phyloP scores from a whole-genome alignment of 2,797 vertebrate genomes.

The Pithecia hirsuta region DNA sequence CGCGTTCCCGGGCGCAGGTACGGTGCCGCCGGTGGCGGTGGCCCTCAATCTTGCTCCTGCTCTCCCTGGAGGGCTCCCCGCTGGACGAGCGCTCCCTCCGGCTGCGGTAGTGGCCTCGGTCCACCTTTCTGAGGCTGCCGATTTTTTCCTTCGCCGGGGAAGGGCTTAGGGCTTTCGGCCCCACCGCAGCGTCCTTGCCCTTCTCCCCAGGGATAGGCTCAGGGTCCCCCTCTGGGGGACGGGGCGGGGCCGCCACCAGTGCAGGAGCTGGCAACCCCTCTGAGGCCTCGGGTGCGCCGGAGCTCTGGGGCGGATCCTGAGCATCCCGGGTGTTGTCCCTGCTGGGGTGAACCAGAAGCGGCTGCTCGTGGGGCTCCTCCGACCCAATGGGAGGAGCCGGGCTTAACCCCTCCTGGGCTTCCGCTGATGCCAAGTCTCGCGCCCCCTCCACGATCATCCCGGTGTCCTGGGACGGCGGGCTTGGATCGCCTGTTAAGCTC shows the following conservation, averaged over 20 bases:
- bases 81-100: slow-evolving; percentile 79
- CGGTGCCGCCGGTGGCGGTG: slow-evolving; percentile 72
- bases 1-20: slow-evolving; percentile 73
- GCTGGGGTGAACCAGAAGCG: slow-evolving; percentile 41
- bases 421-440: neutral
- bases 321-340: neutral
- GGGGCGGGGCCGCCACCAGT: slow-evolving; percentile 64
- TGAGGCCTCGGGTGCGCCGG: neutral
- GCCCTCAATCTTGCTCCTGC: slow-evolving; percentile 65
- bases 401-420: slow-evolving; percentile 49
- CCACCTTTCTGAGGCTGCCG: slow-evolving; percentile 69
- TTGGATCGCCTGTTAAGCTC: neutral
- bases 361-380: slow-evolving; percentile 71
- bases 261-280: slow-evolving; percentile 48
- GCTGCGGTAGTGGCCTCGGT: slow-evolving; percentile 82
- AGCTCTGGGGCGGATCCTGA: neutral
- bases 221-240: slow-evolving; percentile 52
- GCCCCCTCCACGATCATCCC: slow-evolving; percentile 61
- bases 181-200: slow-evolving; percentile 45
- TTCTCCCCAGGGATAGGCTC: neutral
- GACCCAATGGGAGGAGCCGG: slow-evolving; percentile 28
- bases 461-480: slow-evolving; percentile 63
- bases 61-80: slow-evolving; percentile 79
- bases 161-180: slow-evolving; percentile 47
- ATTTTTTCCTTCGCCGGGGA: slow-evolving; percentile 74